Conservation (phyloP, 2,113 vertebrate genomes). For the Rissa tridactyla region DNA sequence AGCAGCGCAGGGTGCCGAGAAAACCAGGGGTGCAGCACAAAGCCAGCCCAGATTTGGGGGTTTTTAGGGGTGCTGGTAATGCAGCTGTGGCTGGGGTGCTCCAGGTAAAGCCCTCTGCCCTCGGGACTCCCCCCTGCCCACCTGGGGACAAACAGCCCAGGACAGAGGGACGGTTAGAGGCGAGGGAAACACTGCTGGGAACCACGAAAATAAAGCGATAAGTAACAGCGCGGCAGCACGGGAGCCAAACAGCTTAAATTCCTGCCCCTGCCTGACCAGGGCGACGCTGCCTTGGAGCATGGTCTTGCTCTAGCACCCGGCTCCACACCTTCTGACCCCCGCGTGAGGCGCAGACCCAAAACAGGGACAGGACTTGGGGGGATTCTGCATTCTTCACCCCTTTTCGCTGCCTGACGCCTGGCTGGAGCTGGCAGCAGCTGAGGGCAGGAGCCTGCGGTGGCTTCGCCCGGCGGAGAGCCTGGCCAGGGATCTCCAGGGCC, state of each 20-base stretch:
- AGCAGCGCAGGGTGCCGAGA: not conserved
- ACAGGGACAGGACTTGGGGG: not conserved
- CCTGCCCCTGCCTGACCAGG: not conserved
- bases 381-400: not conserved
- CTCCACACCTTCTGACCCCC: not conserved
- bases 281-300: not conserved
- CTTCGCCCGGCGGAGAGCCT: not conserved
- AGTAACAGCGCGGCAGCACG: not conserved
- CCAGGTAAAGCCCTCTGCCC: not conserved
- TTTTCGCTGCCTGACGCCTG: not conserved
- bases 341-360: not conserved
- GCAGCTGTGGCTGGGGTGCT: not conserved
- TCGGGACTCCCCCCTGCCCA: fast-evolving
- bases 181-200: not conserved
- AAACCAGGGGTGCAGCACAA: not conserved
- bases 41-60: not conserved
- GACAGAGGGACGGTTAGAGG: fast-evolving
- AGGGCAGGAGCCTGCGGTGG: not conserved
- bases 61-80: not conserved
- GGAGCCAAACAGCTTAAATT: not conserved
- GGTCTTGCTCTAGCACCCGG: not conserved
- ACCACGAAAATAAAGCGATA: not conserved
- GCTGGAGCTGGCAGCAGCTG: not conserved
- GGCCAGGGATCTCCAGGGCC: not conserved
- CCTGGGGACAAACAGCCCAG: not conserved